phyloP scores from a whole-genome alignment of 2,888 invertebrate species.

The Amiota mariae region DNA sequence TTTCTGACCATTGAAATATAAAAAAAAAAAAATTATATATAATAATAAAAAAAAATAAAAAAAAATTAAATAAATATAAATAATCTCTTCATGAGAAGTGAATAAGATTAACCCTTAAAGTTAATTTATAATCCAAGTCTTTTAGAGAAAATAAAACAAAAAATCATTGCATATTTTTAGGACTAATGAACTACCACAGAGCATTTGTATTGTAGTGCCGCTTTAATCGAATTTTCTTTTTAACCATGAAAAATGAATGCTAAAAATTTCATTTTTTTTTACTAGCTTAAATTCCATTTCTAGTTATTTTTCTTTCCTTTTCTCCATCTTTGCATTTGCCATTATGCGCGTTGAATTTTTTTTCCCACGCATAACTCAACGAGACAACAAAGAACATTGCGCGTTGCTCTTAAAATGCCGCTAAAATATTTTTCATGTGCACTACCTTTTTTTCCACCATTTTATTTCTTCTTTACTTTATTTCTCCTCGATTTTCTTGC shows the following conservation, averaged over 20 bases:
- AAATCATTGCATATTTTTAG: not conserved
- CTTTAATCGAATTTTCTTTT: not conserved
- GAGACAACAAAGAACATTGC: not conserved
- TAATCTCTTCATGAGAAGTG: no score
- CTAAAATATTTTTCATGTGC: conserved; percentile 22
- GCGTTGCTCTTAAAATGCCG: conserved; percentile 15
- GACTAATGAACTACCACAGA: not conserved
- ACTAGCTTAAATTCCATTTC: not conserved
- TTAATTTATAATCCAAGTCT: no score
- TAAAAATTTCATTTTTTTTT: not conserved
- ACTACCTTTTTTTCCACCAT: conserved; percentile 8
- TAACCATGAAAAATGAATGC: not conserved
- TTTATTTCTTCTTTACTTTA: not conserved
- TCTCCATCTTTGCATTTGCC: not conserved
- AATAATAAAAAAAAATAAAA: no score
- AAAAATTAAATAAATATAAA: no score
- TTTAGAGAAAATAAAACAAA: no score
- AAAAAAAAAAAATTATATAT: no score
- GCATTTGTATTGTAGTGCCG: not conserved
- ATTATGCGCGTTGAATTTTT: conserved; percentile 1
- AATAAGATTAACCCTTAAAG: no score
- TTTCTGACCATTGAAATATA: not conserved
- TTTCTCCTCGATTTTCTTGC: not conserved
- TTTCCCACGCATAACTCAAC: conserved; percentile 23
- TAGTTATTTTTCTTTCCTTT: no score